Base-by-base conservation (phyloP, 2,797 vertebrate genomes). In the Typhlichthys eigenmanni region DNA sequence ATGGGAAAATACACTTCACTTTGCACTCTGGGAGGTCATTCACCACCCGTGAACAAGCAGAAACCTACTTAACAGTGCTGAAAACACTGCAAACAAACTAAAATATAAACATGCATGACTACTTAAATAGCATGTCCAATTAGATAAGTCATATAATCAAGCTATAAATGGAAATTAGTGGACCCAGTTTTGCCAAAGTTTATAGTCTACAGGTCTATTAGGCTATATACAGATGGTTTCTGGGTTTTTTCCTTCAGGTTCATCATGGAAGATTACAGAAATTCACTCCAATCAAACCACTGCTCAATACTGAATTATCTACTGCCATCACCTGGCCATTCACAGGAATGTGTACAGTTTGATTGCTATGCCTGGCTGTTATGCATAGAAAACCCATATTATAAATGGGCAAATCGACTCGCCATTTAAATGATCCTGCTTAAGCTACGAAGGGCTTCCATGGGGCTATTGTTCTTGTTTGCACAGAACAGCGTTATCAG, bases 241-340 rank as follows among this genome's bases (percentile, higher is more conserved):
- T 38, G 1, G 1, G 34, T 6, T 38, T 9, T 38, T 38, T 38
- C 8, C 34, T 38, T 38, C 34, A 38, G 34, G 34, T 17, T 10
- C 19, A 52, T 62, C 66, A 64, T 29, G 52, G 14, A 49, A 34
- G 64, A 51, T 45, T 12, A 55, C 51, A 47, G 61, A 50, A 59
- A 64, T 55, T 17, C n/a, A 5, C 45, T 55, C 4, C 4, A 56
- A 63, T 76, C 29, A 62, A 65, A 75, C 9, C 52, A 51, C 60
- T 19, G 47, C 7, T 60, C 13, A 46, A 19, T 63, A 38, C 34
- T 10, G 24, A 13, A 55, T 55, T 24, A 69, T 66, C 53, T 85
- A 60, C 74, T 80, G 80, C 85, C 86, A 85, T 74, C 88, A 85
- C 62, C 75, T 89, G 85, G 84, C 56, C 54, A 51, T 51, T 64